A percentile compares a stretch with the other conserved stretches of the same genome.
Evolutionary conservation across 2,113 vertebrate species (phyloP).

Genomic region (Rattus rattus): DNA sequence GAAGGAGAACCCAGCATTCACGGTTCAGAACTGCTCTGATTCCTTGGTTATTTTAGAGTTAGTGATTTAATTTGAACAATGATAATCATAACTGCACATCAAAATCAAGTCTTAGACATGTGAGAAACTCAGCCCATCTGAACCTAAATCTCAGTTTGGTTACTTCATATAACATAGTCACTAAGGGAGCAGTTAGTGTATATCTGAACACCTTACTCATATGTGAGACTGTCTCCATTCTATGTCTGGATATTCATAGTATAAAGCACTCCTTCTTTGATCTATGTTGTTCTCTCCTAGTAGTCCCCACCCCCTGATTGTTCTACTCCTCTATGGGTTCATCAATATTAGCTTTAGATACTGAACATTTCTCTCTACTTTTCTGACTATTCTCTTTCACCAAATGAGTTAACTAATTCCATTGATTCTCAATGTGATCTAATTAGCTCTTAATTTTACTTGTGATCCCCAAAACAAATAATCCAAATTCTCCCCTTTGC

Average conservation of each 20-base stretch:
- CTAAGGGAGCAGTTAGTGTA: background rate
- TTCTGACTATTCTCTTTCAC: background rate
- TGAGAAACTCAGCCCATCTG: background rate
- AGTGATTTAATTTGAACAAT: background rate
- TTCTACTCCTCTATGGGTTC: background rate
- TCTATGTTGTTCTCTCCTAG: background rate
- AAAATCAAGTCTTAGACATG: background rate
- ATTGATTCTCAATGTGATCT: background rate
- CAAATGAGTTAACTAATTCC: conserved; percentile 4
- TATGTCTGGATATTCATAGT: background rate
- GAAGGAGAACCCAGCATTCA: background rate
- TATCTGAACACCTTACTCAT: background rate
- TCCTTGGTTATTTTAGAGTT: background rate
- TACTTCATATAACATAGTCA: background rate
- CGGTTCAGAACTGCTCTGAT: conserved; percentile 42
- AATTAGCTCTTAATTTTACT: background rate
- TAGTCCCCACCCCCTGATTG: background rate
- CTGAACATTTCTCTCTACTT: background rate
- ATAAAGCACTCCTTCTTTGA: background rate
- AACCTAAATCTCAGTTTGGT: background rate
- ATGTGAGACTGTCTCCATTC: background rate
- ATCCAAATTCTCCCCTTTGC: background rate
- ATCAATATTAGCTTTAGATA: background rate
- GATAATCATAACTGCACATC: conserved; percentile 1
- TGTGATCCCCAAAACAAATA: background rate